Percentiles rank a stretch among this genome's conserved stretches.
phyloP scores from a whole-genome alignment of 2,888 invertebrate genomes.

The Erynnis tages region DNA sequence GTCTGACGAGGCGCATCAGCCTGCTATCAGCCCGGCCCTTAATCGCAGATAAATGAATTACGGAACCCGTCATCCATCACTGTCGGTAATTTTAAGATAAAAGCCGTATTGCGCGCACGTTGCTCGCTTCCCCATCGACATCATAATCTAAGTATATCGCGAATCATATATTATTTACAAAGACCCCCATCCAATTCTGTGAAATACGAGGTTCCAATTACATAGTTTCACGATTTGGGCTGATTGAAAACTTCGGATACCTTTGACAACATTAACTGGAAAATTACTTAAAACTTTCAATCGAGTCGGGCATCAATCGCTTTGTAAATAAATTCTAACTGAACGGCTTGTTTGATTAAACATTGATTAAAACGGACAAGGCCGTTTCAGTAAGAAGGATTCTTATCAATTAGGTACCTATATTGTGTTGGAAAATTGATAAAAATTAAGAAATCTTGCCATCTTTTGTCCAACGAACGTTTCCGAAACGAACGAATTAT shows the following conservation, averaged over 20 bases:
- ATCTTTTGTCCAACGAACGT: conserved; percentile 31
- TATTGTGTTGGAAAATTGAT: conserved; percentile 6
- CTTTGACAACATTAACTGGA: conserved; percentile 5
- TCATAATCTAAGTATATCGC: not conserved
- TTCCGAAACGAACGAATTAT: conserved; percentile 41
- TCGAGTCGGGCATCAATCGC: conserved; percentile 6
- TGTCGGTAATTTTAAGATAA: conserved; percentile 71
- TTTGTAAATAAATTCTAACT: conserved; percentile 8
- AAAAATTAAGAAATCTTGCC: conserved; percentile 2
- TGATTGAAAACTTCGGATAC: not conserved
- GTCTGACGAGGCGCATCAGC: conserved; percentile 30
- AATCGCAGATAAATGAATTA: conserved; percentile 73
- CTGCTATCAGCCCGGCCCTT: conserved; percentile 44
- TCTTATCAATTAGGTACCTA: conserved; percentile 2
- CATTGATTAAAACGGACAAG: conserved; percentile 6
- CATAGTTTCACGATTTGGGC: not conserved
- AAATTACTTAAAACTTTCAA: conserved; percentile 17
- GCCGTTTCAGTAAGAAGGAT: conserved; percentile 5
- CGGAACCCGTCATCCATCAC: conserved; percentile 63
- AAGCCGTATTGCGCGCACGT: conserved; percentile 53
- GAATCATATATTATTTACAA: conserved; percentile 7
- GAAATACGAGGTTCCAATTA: conserved; percentile 4
- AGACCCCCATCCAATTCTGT: conserved; percentile 1
- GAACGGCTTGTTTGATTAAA: conserved; percentile 16
- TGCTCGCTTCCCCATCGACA: conserved; percentile 39